Base-by-base conservation (phyloP, 2,888 invertebrate species). In the Drosophila paramelanica region DNA sequence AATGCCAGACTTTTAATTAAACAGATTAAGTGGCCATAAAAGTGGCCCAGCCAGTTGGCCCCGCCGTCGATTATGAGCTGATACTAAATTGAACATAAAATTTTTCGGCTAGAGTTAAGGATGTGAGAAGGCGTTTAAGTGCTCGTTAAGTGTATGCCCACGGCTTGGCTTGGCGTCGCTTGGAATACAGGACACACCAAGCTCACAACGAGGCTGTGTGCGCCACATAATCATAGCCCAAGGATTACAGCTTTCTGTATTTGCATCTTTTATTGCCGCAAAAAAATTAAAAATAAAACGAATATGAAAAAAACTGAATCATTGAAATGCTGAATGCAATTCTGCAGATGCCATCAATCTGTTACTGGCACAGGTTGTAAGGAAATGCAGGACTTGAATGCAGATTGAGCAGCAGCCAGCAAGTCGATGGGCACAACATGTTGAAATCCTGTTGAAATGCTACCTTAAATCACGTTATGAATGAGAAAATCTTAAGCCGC, bases 311-410 rank as follows among this genome's bases (percentile, higher is more conserved):
- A 66, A 86, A 69, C 71, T 79, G 84, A 72, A 83, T 72, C 81
- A 83, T 86, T 89, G 67, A 77, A 73, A 87, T 89, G 78, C 87
- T 71, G 81, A 84, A 77, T 89, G 88, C 72, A 62, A 52, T 50
- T 33, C 67, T 78, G 64, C 55, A 59, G 76, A 67, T 67, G 76
- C 50, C 74, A 66, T 67, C 87, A 82, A 82, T 82, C 80, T 66
- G 73, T 76, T 77, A 82, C 67, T 13, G 27, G 60, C 83, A 70
- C 31, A 86, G 89, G 74, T 66, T 38, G 33, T 7, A 66, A 69
- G 61, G 70, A 74, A 59, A 61, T 45, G 56, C 65, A 39, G 56
- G 43, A 38, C 23, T 20, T 27, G 46, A 47, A 70, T 80, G 73
- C 69, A 83, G 80, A 87, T 83, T 83, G 81, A 86, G 70, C 83